phyloP scores from a whole-genome alignment of 2,797 vertebrate species.

The Lophius americanus region DNA sequence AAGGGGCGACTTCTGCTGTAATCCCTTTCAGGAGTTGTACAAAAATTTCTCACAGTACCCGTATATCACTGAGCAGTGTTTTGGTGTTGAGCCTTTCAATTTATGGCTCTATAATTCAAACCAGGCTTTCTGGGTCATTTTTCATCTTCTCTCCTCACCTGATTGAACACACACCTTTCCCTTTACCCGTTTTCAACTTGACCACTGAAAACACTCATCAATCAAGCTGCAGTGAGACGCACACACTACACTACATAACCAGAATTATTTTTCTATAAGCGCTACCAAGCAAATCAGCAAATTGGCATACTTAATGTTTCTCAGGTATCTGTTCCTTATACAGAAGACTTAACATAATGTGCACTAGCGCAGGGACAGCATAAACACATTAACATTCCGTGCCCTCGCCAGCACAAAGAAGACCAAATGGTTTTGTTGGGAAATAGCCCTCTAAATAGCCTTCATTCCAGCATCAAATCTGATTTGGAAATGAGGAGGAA shows the following conservation, averaged over 20 bases:
- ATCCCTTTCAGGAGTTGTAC: not conserved
- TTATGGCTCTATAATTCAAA: conserved; percentile 11
- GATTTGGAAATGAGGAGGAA: conserved; percentile 55
- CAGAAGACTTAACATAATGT: conserved; percentile 11
- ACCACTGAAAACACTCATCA: not conserved
- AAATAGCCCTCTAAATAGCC: conserved; percentile 44
- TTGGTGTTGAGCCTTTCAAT: not conserved
- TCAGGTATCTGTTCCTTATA: conserved; percentile 27
- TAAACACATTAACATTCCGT: conserved; percentile 58
- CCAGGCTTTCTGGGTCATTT: not conserved
- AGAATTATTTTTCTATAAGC: conserved; percentile 2
- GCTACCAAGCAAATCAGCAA: conserved; percentile 18
- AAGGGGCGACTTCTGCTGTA: not conserved
- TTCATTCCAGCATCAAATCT: conserved; percentile 54
- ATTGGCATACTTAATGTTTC: conserved; percentile 17
- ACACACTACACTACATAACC: conserved; percentile 5
- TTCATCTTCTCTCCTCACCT: conserved; percentile 12
- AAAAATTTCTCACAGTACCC: not conserved
- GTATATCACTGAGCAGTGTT: conserved; percentile 1
- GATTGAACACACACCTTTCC: not conserved
- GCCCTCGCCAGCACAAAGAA: conserved; percentile 17
- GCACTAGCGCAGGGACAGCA: conserved; percentile 23
- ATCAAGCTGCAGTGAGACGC: not conserved
- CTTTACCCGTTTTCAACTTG: not conserved
- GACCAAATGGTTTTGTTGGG: conserved; percentile 32